Evolutionary conservation across 2,888 invertebrate species (phyloP), one percentile per base, ranked within the genome.

Genomic region (Volucella bombylans): DNA sequence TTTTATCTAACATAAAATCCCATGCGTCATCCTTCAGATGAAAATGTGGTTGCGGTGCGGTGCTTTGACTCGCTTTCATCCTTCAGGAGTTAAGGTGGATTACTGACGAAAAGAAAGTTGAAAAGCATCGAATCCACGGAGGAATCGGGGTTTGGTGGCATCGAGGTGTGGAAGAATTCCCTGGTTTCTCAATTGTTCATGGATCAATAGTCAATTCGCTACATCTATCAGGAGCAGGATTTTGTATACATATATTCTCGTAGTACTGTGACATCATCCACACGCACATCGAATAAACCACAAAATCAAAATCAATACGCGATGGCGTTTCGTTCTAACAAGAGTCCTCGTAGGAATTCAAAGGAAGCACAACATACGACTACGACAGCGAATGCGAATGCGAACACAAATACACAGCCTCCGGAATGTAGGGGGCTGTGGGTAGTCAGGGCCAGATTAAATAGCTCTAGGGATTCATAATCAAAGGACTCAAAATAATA

Each of bases 391-490:
- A 8, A n/a, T 47, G 0, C 59, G 39, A 50, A 38, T 45, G 23
- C 31, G 31, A 31, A 31, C 31, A 31, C 31, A 31, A 31, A 31
- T 31, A 15, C 39, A 18, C 64, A 43, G 54, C 11, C 68, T 12
- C 14, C 64, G 15, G 8, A 31, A 6, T 11, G 49, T n/a, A 52
- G 57, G 15, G 41, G 12, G 12, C 41, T 11, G 8, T 15, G 47
- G 15, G 61, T 71, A n/a, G 57, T 31, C 15, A 54, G 59, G 15
- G 23, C 71, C 61, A 71, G 65, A 82, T 76, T 76, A 82, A 82
- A 76, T 76, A 82, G 76, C 71, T 82, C 76, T 59, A 76, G 76
- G 81, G 81, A 82, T 76, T 82, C 71, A 82, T 82, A 81, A 81
- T 81, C 80, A 81, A 74, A 81, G 81, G 69, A 71, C 69, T 64